Percentiles rank a stretch among this genome's conserved stretches.
Conservation (phyloP, 2,888 invertebrate genomes). For the Griposia aprilina region DNA sequence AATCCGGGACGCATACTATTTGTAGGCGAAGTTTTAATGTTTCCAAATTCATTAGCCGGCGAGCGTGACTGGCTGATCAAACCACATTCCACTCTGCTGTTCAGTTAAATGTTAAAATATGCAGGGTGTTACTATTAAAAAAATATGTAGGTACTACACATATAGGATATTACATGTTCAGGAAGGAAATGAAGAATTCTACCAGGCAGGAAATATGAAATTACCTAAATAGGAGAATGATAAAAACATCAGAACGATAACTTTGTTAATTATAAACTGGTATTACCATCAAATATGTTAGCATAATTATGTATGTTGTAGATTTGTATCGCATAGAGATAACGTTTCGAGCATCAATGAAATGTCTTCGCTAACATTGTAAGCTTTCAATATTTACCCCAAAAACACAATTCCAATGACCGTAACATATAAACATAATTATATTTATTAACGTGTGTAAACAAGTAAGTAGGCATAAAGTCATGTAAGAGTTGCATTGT, state of each 20-base stretch:
- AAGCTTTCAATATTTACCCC: conserved; percentile 34
- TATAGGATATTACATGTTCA: neutral
- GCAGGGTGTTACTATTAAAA: conserved; percentile 8
- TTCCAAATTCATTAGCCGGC: conserved; percentile 61
- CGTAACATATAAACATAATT: conserved; percentile 42
- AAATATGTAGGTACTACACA: no score
- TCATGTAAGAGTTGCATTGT: conserved; percentile 44
- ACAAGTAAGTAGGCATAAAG: conserved; percentile 26
- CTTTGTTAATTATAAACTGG: neutral
- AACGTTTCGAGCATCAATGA: conserved; percentile 37
- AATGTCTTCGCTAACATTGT: conserved; percentile 27
- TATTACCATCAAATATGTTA: conserved; percentile 4
- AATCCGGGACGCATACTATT: conserved; percentile 57
- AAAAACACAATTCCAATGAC: conserved; percentile 57
- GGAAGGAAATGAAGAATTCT: neutral
- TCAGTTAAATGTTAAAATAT: conserved; percentile 43
- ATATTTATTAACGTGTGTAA: conserved; percentile 46
- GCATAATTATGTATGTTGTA: neutral
- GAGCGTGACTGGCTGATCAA: conserved; percentile 56
- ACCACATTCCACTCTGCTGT: conserved; percentile 54
- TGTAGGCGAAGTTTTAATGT: conserved; percentile 46
- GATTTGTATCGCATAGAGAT: conserved; percentile 16
- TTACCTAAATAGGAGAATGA: neutral
- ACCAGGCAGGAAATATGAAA: neutral
- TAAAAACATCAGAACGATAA: neutral